Evolutionary conservation across 2,888 invertebrate species (phyloP).

Genomic region (Parasteatoda lunata): DNA sequence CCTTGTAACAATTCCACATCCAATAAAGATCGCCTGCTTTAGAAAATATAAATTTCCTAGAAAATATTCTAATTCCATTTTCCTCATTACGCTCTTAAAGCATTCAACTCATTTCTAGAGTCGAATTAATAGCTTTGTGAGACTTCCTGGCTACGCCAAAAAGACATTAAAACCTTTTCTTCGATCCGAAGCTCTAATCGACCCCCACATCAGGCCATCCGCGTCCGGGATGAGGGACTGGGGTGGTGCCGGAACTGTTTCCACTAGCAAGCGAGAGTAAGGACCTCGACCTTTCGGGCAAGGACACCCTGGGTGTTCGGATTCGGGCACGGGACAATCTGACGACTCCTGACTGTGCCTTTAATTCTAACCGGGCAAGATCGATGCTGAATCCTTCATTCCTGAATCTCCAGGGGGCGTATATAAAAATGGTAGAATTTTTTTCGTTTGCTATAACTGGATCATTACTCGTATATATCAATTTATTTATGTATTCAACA

Average conservation of each 20-base stretch:
- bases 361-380: neutral
- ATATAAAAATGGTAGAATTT: neutral
- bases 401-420: neutral
- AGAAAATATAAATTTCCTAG: too few species aligned
- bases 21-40: too few species aligned
- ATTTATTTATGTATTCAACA: too few species aligned
- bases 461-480: too few species aligned
- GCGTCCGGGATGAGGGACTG: neutral
- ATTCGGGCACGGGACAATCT: slow-evolving; percentile 49
- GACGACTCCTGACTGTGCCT: slow-evolving; percentile 29
- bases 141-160: neutral
- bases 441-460: too few species aligned
- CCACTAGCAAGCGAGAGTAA: neutral
- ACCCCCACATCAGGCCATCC: neutral
- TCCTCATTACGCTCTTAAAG: neutral
- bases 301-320: slow-evolving; percentile 28
- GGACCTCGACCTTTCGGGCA: slow-evolving; percentile 55
- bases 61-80: neutral
- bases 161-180: neutral
- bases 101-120: neutral
- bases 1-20: too few species aligned
- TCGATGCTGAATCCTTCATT: neutral
- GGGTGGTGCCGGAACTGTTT: neutral
- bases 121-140: neutral
- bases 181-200: neutral